Evolutionary conservation across 1,140 invertebrate species (phyloP).

Genomic region (Cepaea nemoralis): DNA sequence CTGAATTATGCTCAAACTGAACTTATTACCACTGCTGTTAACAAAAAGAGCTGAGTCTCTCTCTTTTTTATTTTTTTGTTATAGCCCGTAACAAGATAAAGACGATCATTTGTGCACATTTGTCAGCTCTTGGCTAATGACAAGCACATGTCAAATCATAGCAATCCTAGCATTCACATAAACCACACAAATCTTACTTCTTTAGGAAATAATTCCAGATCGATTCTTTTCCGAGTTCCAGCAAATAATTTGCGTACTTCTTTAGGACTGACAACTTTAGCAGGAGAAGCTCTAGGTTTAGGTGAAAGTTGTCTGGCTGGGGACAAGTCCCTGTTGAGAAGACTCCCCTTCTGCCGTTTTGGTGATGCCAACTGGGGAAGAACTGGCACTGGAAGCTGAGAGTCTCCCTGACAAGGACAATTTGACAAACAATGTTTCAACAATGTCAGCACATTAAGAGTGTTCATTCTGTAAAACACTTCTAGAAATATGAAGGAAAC

Average conservation of each 20-base stretch:
- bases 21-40: too few relatives aligned
- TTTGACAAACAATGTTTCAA: too few relatives aligned
- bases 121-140: too few relatives aligned
- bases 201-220: constrained; percentile 53
- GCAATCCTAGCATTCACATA: not conserved
- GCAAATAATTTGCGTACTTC: constrained; percentile 1
- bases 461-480: too few relatives aligned
- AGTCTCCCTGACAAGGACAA: constrained; percentile 50
- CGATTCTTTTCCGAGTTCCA: constrained; percentile 48
- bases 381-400: constrained; percentile 57
- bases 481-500: too few relatives aligned
- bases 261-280: constrained; percentile 26
- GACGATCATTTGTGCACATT: too few relatives aligned
- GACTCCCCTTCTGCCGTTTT: constrained; percentile 61
- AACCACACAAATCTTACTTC: constrained; percentile 48
- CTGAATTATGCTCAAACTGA: too few relatives aligned
- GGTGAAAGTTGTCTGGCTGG: constrained; percentile 57
- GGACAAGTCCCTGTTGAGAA: constrained; percentile 63
- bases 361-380: constrained; percentile 66
- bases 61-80: too few relatives aligned
- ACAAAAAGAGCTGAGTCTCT: too few relatives aligned
- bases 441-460: too few relatives aligned
- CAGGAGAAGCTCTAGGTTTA: constrained; percentile 50
- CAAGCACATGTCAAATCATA: too few relatives aligned
- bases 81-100: too few relatives aligned